A percentile compares a stretch with the other conserved stretches of the same genome.
These are phyloP conservation scores for Tiphia femorata DNA, from an alignment of 2,888 invertebrate genomes.

Conservation along the genomic window DNA sequence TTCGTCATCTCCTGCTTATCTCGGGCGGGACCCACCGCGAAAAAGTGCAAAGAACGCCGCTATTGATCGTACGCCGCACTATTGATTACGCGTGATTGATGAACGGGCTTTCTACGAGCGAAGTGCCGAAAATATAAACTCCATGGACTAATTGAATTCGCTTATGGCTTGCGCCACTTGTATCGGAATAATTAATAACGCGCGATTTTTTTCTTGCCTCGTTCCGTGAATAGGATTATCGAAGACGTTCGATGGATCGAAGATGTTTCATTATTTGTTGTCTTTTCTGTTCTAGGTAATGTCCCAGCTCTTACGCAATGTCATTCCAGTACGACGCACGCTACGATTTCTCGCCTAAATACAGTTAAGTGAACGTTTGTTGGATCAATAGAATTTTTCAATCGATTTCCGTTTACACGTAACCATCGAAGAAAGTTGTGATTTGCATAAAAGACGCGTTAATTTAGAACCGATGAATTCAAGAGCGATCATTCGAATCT, in stretches of 20 bases:
- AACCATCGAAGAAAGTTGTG: too few relatives aligned
- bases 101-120: conserved; percentile 13
- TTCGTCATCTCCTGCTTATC: conserved; percentile 44
- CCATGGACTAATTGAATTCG: conserved; percentile 4
- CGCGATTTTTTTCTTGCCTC: background rate
- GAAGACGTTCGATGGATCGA: background rate
- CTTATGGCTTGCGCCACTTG: background rate
- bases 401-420: too few relatives aligned
- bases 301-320: too few relatives aligned
- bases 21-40: conserved; percentile 21
- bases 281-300: too few relatives aligned
- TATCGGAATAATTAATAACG: conserved; percentile 5
- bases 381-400: too few relatives aligned
- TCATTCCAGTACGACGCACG: too few relatives aligned
- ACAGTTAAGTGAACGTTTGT: too few relatives aligned
- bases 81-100: conserved; percentile 59
- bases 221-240: background rate
- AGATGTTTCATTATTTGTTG: background rate
- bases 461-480: conserved; percentile 36
- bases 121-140: conserved; percentile 14
- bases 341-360: too few relatives aligned
- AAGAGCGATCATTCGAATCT: conserved; percentile 37
- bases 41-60: conserved; percentile 32
- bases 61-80: conserved; percentile 45
- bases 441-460: too few relatives aligned